Evolutionary conservation across 1,140 invertebrate genomes (phyloP).

Genomic region (Platorchestia sp.): DNA sequence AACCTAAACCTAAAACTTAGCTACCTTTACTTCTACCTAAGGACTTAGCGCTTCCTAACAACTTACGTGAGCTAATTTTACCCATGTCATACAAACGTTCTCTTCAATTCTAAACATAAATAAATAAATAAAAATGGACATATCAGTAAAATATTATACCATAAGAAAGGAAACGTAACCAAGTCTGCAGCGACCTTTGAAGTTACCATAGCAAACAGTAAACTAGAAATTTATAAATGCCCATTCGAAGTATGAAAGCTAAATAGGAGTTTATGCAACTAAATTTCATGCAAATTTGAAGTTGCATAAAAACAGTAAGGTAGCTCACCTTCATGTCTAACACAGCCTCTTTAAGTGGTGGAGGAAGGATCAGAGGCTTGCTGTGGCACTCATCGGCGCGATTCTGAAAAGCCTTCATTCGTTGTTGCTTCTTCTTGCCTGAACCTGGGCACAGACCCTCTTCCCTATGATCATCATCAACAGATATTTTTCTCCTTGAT

Average conservation of each 20-base stretch:
- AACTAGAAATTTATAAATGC: too few relatives aligned
- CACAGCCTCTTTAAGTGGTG: conserved; percentile 60
- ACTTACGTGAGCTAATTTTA: not conserved
- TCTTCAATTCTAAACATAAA: not conserved
- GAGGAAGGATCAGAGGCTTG: conserved; percentile 57
- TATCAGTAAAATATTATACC: too few relatives aligned
- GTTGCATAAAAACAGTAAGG: not conserved
- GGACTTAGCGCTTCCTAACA: not conserved
- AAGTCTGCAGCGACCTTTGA: too few relatives aligned
- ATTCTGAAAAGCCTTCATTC: conserved; percentile 28
- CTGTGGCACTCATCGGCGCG: conserved; percentile 42
- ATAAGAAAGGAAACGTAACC: too few relatives aligned
- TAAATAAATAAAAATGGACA: too few relatives aligned
- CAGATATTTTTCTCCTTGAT: not conserved
- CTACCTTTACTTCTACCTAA: too few relatives aligned
- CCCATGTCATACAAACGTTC: not conserved
- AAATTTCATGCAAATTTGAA: too few relatives aligned
- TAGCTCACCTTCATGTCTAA: conserved; percentile 65
- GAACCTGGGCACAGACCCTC: not conserved
- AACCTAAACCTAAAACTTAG: too few relatives aligned
- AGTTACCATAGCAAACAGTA: too few relatives aligned
- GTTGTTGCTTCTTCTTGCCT: conserved; percentile 13
- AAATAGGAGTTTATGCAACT: too few relatives aligned
- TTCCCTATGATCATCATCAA: not conserved
- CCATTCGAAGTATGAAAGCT: too few relatives aligned